Evolutionary conservation across 2,888 invertebrate species (phyloP).

Genomic region (Pachydiplax longipennis): DNA sequence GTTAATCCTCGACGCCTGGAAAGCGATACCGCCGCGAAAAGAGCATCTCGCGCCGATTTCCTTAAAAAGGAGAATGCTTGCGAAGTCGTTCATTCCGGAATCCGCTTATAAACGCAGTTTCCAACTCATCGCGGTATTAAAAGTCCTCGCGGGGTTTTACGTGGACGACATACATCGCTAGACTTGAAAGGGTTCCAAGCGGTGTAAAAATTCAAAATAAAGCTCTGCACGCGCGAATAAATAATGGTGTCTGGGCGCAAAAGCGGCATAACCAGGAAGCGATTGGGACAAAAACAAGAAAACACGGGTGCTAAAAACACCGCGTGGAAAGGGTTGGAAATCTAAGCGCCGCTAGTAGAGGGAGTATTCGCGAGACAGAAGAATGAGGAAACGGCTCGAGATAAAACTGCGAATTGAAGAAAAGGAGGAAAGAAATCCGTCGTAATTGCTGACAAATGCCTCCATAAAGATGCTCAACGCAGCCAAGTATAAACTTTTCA

Average conservation of each 20-base stretch:
- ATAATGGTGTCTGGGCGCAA: not conserved
- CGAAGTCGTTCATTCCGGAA: not conserved
- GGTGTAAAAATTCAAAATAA: not conserved
- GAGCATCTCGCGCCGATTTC: not conserved
- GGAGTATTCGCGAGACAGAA: not conserved
- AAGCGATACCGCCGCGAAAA: not conserved
- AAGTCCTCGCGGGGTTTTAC: not conserved
- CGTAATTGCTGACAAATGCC: no score
- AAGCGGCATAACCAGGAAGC: not conserved
- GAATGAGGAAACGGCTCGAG: not conserved
- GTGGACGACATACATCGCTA: not conserved
- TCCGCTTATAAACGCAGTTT: not conserved
- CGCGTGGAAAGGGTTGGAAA: not conserved
- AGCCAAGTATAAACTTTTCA: no score
- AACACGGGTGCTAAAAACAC: not conserved
- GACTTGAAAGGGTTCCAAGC: not conserved
- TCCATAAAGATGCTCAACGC: no score
- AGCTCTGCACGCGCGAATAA: not conserved
- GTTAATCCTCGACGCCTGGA: not conserved
- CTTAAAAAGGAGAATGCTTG: not conserved
- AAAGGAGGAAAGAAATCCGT: not conserved
- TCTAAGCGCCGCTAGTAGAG: not conserved
- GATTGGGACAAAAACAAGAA: not conserved
- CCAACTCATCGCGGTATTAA: not conserved
- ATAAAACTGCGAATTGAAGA: not conserved